phyloP scores from a whole-genome alignment of 2,113 vertebrate species.

The Silurus glanis region DNA sequence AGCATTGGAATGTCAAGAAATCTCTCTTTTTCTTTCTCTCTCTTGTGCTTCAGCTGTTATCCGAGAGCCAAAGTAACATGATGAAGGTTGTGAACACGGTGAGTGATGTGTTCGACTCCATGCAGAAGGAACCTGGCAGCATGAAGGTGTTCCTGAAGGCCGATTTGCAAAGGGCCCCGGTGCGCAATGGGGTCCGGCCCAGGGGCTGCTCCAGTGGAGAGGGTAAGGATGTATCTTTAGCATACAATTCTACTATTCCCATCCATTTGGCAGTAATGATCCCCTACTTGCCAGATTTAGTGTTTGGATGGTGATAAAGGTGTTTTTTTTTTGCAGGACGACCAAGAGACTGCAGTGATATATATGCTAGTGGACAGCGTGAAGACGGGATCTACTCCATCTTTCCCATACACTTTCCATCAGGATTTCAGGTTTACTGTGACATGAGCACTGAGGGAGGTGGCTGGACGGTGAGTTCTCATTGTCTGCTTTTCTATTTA shows the following conservation, averaged over 20 bases:
- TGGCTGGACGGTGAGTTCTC: constrained; percentile 85
- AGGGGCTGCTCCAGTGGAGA: constrained; percentile 78
- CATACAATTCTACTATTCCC: not conserved
- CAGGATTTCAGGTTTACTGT: constrained; percentile 86
- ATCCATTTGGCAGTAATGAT: constrained; percentile 39
- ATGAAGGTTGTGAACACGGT: constrained; percentile 79
- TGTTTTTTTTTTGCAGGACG: constrained; percentile 65
- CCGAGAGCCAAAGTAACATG: constrained; percentile 83
- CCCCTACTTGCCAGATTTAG: not conserved
- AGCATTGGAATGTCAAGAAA: not conserved
- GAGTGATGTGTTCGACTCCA: constrained; percentile 78
- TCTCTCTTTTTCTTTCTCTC: not conserved
- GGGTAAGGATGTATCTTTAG: constrained; percentile 50
- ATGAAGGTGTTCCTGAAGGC: constrained; percentile 75
- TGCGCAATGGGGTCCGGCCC: constrained; percentile 62
- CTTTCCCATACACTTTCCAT: constrained; percentile 80
- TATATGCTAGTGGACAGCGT: constrained; percentile 77
- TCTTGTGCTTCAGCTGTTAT: constrained; percentile 75
- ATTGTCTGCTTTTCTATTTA: not conserved
- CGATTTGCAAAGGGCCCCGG: constrained; percentile 73
- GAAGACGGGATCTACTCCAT: constrained; percentile 84
- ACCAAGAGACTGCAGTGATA: constrained; percentile 84
- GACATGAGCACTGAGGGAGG: constrained; percentile 85
- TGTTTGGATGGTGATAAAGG: not conserved
- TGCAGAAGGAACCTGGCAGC: constrained; percentile 80